A percentile compares a stretch with the other conserved stretches of the same genome.
These are phyloP conservation scores for Opisthograptis luteolata DNA, from an alignment of 2,888 invertebrate genomes.

Conservation along the genomic window DNA sequence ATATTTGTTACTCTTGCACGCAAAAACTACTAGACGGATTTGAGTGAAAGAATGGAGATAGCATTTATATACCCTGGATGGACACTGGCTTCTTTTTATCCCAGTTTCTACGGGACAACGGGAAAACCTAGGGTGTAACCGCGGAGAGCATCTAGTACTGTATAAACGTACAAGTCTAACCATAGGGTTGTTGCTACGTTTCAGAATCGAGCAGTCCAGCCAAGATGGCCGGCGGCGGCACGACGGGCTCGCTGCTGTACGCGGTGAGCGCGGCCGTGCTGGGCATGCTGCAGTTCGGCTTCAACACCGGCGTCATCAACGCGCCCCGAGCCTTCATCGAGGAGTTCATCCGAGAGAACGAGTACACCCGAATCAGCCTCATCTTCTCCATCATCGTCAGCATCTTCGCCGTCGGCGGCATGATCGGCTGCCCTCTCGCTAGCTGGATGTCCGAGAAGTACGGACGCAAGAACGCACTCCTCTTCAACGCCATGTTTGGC, in stretches of 20 bases:
- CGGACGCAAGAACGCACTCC: constrained; percentile 87
- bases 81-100: too few species aligned
- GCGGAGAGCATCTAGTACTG: too few species aligned
- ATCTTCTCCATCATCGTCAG: constrained; percentile 88
- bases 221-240: constrained; percentile 72
- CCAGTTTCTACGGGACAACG: too few species aligned
- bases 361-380: constrained; percentile 74
- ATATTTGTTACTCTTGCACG: too few species aligned
- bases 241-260: constrained; percentile 86
- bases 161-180: too few species aligned
- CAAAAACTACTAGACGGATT: too few species aligned
- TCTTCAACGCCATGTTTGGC: constrained; percentile 86
- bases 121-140: too few species aligned
- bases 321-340: constrained; percentile 86
- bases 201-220: constrained; percentile 52
- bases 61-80: too few species aligned
- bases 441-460: constrained; percentile 89
- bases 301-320: constrained; percentile 89
- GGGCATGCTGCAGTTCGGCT: constrained; percentile 89
- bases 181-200: constrained; percentile 41
- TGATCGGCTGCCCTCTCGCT: constrained; percentile 90
- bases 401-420: constrained; percentile 91
- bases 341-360: constrained; percentile 85
- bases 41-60: too few species aligned
- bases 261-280: constrained; percentile 87